Conservation (phyloP, 2,888 invertebrate species). For the Geophilus truncorum region DNA sequence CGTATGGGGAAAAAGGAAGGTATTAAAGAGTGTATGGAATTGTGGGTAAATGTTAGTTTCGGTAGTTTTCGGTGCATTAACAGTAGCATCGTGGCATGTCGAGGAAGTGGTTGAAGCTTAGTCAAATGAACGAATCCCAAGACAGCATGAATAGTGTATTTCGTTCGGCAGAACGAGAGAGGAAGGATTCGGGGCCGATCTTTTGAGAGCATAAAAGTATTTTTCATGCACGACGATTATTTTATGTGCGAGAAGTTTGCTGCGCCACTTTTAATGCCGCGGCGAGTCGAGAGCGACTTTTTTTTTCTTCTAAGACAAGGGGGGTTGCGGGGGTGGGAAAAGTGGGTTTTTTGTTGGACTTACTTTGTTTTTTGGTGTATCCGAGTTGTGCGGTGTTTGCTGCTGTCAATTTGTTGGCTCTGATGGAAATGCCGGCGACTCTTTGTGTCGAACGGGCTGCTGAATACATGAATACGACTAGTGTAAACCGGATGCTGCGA, state of each 20-base stretch:
- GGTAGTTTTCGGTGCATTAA: not conserved
- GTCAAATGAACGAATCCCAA: constrained; percentile 10
- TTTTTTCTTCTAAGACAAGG: no score
- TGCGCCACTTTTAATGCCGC: not conserved
- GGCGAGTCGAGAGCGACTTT: no score
- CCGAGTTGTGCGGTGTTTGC: no score
- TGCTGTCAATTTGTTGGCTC: no score
- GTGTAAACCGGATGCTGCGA: not conserved
- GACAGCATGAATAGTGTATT: constrained; percentile 10
- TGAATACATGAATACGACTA: not conserved
- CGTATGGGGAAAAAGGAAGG: no score
- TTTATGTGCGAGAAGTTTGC: not conserved
- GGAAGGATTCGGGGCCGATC: not conserved
- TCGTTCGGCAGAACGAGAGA: no score
- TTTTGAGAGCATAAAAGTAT: constrained; percentile 10
- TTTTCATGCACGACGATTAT: not conserved
- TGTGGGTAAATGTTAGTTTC: not conserved
- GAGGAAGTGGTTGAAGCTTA: constrained; percentile 10
- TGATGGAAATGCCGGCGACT: not conserved
- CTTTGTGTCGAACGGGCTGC: not conserved
- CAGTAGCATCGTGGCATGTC: not conserved
- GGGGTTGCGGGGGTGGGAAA: no score
- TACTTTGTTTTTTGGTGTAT: no score
- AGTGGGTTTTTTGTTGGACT: no score
- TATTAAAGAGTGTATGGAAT: not conserved